Base-by-base conservation (phyloP, 2,797 vertebrate species). In the Crenichthys baileyi region DNA sequence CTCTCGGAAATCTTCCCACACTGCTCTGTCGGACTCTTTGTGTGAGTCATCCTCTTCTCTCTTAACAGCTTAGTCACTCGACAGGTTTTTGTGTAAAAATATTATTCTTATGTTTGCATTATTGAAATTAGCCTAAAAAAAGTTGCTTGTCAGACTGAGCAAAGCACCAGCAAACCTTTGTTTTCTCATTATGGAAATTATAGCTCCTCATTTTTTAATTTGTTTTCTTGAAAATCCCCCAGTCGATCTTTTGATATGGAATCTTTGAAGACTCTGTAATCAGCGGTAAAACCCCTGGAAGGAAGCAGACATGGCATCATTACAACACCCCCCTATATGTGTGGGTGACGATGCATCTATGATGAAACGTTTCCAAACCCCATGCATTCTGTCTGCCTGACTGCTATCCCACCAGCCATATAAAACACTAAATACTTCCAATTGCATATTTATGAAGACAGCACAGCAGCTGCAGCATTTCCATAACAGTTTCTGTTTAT, bases 1-100 rank as follows among this genome's bases (percentile, higher is more conserved):
- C 83, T 97, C 96, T 70, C 93, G 89, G 63, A 93, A 92, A 82
- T 96, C 96, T 72, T 96, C 96, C 1, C 94, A 94, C 89, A 95
- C 95, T 0, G 94, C 90, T 0, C 83, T 94, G 65, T 95, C 95
- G 0, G 97, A 97, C 94, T 96, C 97, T 1, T 96, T 95, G 80
- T 95, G 95, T 96, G 90, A 95, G 95, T 93, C 85, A 91, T 84
- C 56, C 78, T 81, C 70, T 83, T 76, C 70, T 85, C 75, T 71
- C 79, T 70, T 68, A 87, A 84, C 82, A 70, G 79, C 70, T 77
- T 73, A 87, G 77, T 89, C 87, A 83, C 75, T 87, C 79, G 76
- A 61, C 68, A 75, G 82, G 71, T 89, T 81, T 80, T 82, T 75
- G 63, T 80, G 70, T 74, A 71, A 65, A 81, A 31, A 83, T 20